phyloP scores from a whole-genome alignment of 1,140 invertebrate species.

The Tetramorium simillimum region DNA sequence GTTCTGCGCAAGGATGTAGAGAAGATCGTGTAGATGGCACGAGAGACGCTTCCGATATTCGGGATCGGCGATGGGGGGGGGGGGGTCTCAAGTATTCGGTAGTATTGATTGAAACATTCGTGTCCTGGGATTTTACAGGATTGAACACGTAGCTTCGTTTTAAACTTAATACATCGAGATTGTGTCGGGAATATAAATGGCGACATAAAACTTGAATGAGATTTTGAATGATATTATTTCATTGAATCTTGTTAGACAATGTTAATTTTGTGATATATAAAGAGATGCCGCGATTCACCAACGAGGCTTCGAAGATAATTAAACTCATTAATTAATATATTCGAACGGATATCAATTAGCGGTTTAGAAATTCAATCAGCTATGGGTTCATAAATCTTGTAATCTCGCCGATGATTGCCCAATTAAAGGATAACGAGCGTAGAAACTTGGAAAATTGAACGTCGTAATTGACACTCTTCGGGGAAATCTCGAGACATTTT shows the following conservation, averaged over 20 bases:
- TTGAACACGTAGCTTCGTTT: slow-evolving; percentile 1
- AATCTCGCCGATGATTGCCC: slow-evolving; percentile 24
- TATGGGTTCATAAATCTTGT: slow-evolving; percentile 20
- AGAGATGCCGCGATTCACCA: not conserved
- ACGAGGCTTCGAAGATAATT: not conserved
- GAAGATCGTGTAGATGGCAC: slow-evolving; percentile 9
- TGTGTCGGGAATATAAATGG: not conserved
- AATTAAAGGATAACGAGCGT: slow-evolving; percentile 54
- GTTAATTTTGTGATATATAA: not conserved
- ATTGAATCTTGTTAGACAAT: not conserved
- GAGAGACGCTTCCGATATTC: not conserved
- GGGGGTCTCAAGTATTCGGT: slow-evolving; percentile 25
- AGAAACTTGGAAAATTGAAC: slow-evolving; percentile 40
- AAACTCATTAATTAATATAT: slow-evolving; percentile 29
- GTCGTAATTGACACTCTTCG: slow-evolving; percentile 16
- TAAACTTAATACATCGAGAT: slow-evolving; percentile 10
- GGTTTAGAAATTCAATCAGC: slow-evolving; percentile 28
- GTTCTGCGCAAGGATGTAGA: not conserved
- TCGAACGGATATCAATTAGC: slow-evolving; percentile 27
- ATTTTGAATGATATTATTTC: not conserved
- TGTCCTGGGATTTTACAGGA: slow-evolving; percentile 37
- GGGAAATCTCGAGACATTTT: not conserved
- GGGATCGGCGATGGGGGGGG: not conserved
- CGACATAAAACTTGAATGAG: not conserved
- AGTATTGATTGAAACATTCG: slow-evolving; percentile 46